Percentiles rank a stretch among this genome's conserved stretches.
phyloP scores from a whole-genome alignment of 2,888 invertebrate species.

The Drosophila atroscutellata region DNA sequence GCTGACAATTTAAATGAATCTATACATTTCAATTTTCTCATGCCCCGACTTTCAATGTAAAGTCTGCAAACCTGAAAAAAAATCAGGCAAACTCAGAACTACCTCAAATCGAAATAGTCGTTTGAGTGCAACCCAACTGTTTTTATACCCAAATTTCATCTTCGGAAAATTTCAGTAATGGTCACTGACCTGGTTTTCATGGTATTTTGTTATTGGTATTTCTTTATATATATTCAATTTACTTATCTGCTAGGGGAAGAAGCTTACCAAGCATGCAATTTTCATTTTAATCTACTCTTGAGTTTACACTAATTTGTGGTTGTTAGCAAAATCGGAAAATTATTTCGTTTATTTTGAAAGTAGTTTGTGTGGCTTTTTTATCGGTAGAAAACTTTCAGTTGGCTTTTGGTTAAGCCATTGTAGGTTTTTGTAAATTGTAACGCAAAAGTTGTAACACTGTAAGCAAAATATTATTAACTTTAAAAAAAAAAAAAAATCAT shows the following conservation, averaged over 20 bases:
- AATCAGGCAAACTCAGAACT: constrained; percentile 6
- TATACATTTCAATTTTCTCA: neutral
- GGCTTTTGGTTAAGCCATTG: constrained; percentile 24
- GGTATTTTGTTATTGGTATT: neutral
- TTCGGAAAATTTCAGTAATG: constrained; percentile 3
- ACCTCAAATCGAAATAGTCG: constrained; percentile 50
- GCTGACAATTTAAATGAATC: constrained; percentile 17
- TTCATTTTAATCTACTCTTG: constrained; percentile 52
- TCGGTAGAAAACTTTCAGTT: constrained; percentile 31
- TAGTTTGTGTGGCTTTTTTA: constrained; percentile 1
- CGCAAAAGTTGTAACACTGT: neutral
- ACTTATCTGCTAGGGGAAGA: neutral
- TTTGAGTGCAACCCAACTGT: constrained; percentile 3
- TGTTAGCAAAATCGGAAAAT: constrained; percentile 36
- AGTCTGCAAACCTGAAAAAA: neutral
- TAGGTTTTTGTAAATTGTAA: constrained; percentile 4
- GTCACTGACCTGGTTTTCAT: neutral
- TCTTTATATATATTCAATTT: constrained; percentile 20
- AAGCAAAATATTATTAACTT: neutral
- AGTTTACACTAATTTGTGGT: constrained; percentile 59
- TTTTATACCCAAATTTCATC: constrained; percentile 41
- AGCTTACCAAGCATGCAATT: neutral
- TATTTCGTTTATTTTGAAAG: constrained; percentile 30
- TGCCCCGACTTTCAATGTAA: neutral
- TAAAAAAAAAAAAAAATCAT: neutral